Evolutionary conservation across 2,888 invertebrate species (phyloP).

Genomic region (Biston betularia): DNA sequence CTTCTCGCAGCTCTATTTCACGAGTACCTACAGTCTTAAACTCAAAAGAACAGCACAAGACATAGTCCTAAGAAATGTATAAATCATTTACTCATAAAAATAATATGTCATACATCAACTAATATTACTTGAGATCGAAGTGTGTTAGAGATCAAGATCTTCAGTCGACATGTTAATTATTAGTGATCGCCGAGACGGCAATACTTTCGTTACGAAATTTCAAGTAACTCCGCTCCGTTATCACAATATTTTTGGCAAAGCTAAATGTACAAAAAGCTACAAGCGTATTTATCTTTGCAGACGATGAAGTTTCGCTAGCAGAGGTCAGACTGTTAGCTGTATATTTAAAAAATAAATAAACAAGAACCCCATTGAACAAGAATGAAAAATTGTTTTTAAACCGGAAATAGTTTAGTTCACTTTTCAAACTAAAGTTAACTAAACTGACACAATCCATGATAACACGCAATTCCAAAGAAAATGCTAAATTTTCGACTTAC

Average conservation of each 20-base stretch:
- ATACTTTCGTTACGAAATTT: conserved; percentile 21
- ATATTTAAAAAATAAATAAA: too few species aligned
- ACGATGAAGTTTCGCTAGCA: neutral
- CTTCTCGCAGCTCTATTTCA: too few species aligned
- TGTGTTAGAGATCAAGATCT: conserved; percentile 76
- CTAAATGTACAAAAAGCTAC: conserved; percentile 44
- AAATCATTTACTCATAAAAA: conserved; percentile 28
- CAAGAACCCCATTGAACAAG: too few species aligned
- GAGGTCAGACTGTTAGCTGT: neutral
- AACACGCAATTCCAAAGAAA: too few species aligned
- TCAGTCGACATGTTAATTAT: conserved; percentile 65
- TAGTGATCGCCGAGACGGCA: conserved; percentile 2
- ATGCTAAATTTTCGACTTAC: too few species aligned
- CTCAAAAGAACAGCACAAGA: neutral
- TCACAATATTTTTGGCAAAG: conserved; percentile 61
- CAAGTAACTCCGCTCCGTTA: conserved; percentile 42
- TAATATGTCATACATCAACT: conserved; percentile 55
- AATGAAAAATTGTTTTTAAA: too few species aligned
- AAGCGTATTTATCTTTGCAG: conserved; percentile 30
- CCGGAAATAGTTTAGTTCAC: too few species aligned
- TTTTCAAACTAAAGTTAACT: too few species aligned
- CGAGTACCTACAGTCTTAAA: neutral
- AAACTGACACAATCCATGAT: too few species aligned
- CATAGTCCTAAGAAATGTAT: neutral
- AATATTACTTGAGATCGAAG: conserved; percentile 78